These are phyloP conservation scores for Cyanoderma ruficeps DNA, from an alignment of 2,113 vertebrate genomes.

Conservation along the genomic window DNA sequence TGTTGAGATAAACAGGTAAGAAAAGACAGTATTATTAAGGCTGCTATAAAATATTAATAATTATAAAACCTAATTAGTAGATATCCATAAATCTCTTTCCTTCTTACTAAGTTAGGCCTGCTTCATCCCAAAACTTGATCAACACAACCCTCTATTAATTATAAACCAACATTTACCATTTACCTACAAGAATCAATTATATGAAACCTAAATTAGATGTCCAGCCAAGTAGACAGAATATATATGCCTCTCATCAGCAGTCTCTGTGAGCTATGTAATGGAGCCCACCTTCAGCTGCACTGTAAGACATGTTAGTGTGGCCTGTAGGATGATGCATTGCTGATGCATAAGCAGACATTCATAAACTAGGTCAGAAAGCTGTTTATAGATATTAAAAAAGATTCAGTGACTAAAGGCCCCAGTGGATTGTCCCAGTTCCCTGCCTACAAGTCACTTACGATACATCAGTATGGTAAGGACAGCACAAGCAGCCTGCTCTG, in stretches of 20 bases:
- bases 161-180: neutral
- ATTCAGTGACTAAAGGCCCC: neutral
- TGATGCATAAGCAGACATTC: neutral
- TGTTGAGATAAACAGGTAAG: neutral
- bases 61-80: neutral
- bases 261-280: neutral
- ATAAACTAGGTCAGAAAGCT: slow-evolving; percentile 16
- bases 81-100: neutral
- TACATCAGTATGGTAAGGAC: neutral
- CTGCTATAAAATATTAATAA: neutral
- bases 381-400: slow-evolving; percentile 15
- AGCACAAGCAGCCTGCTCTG: neutral
- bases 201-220: neutral
- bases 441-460: neutral
- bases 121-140: neutral
- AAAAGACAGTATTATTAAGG: neutral
- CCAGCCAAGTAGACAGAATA: neutral
- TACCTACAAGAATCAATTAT: neutral
- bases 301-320: neutral
- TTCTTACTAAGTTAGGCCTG: neutral
- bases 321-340: neutral
- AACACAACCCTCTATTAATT: neutral
- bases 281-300: neutral
- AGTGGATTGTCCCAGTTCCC: neutral
- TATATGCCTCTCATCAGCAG: neutral